A percentile compares a stretch with the other conserved stretches of the same genome.
Conservation (phyloP, 2,888 invertebrate species). For the Heliconius charithonia region DNA sequence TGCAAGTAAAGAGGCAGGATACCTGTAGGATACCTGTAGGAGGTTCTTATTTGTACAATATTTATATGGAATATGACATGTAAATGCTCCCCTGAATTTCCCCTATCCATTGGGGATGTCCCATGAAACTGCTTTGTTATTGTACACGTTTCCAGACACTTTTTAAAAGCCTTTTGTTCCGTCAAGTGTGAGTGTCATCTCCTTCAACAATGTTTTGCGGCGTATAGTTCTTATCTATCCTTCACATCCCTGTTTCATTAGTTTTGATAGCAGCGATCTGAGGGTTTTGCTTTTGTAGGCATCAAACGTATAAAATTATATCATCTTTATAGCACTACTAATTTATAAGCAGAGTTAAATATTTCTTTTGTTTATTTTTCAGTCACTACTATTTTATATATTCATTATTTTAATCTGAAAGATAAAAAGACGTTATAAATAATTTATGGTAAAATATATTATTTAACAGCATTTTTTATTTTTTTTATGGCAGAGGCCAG, state of each 20-base stretch:
- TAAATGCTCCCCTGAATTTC: constrained; percentile 49
- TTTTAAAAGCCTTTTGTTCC: constrained; percentile 74
- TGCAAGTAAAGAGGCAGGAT: not conserved
- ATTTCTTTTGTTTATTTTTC: not conserved
- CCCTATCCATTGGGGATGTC: constrained; percentile 47
- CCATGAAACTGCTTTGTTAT: constrained; percentile 64
- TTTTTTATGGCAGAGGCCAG: too few relatives aligned
- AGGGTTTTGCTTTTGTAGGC: not conserved
- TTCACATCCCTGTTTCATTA: constrained; percentile 25
- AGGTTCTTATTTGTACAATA: constrained; percentile 39
- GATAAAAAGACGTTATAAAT: too few relatives aligned
- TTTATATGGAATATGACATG: constrained; percentile 42
- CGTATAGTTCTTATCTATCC: constrained; percentile 25
- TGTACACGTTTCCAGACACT: constrained; percentile 74
- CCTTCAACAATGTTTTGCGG: constrained; percentile 37
- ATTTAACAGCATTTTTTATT: too few relatives aligned
- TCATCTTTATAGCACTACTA: not conserved
- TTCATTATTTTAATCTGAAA: too few relatives aligned
- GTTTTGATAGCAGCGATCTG: constrained; percentile 27
- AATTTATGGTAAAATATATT: too few relatives aligned
- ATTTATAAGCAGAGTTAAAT: not conserved
- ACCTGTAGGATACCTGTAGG: not conserved
- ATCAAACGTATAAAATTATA: constrained; percentile 1
- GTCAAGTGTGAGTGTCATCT: constrained; percentile 68
- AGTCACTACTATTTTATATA: too few relatives aligned